Conservation (phyloP, 2,113 vertebrate genomes). For the Anser cygnoides region DNA sequence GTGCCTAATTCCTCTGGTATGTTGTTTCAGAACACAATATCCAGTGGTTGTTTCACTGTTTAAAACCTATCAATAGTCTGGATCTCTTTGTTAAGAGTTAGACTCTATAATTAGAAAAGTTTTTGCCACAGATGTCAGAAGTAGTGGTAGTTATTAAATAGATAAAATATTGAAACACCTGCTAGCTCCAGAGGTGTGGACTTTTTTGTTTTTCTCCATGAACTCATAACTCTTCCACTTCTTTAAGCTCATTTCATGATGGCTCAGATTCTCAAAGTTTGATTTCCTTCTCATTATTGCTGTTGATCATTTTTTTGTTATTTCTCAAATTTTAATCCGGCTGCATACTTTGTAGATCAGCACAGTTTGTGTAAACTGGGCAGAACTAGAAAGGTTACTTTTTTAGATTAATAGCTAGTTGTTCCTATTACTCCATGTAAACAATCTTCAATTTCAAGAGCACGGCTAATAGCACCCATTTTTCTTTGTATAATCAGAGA, state of each 20-base stretch:
- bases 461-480: background rate
- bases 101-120: background rate
- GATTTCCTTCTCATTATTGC: background rate
- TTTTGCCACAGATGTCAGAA: background rate
- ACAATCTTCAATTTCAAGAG: background rate
- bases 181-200: background rate
- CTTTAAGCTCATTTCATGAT: background rate
- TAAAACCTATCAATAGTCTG: background rate
- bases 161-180: background rate
- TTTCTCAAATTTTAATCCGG: background rate
- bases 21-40: background rate
- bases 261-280: background rate
- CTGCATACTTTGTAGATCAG: background rate
- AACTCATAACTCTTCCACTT: background rate
- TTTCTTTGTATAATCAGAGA: background rate
- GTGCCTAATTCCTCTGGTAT: background rate
- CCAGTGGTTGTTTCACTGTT: background rate
- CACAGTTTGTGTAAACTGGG: constrained; percentile 31
- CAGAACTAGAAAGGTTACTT: background rate
- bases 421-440: too few species aligned
- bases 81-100: background rate
- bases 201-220: background rate
- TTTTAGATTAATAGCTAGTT: background rate
- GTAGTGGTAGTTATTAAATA: background rate
- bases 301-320: background rate